Conservation (phyloP, 2,113 vertebrate species). For the Urocitellus parryii region DNA sequence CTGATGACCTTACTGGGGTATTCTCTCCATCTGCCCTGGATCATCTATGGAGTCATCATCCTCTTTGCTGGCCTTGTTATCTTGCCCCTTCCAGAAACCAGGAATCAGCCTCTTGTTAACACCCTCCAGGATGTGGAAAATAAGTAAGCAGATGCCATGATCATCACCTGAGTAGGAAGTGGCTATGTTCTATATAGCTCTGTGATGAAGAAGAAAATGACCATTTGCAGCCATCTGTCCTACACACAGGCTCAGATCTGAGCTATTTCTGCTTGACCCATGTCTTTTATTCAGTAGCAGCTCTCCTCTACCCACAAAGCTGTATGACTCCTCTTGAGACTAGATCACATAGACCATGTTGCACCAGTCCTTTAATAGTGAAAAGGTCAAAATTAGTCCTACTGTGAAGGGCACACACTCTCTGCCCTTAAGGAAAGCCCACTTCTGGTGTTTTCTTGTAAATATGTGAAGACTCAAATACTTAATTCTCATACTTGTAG, state of each 20-base stretch:
- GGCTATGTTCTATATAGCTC: neutral
- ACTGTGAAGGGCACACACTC: neutral
- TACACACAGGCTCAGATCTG: neutral
- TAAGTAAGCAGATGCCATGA: conserved; percentile 68
- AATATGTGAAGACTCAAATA: neutral
- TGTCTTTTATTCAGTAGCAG: neutral
- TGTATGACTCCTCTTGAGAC: too few relatives aligned
- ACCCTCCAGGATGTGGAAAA: conserved; percentile 84
- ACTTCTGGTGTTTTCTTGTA: neutral
- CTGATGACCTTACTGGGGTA: conserved; percentile 84
- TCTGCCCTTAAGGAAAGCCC: neutral
- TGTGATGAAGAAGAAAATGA: neutral
- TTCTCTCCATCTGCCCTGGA: conserved; percentile 81
- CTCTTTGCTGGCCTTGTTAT: conserved; percentile 81
- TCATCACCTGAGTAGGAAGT: neutral
- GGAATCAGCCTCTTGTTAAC: too few relatives aligned
- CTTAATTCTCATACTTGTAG: neutral
- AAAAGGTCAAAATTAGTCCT: neutral
- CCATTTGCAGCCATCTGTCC: neutral
- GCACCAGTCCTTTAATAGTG: neutral
- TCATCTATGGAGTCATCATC: conserved; percentile 84
- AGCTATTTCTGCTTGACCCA: neutral
- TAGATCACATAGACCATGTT: neutral
- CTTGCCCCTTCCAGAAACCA: conserved; percentile 82
- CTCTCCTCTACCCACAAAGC: neutral